Percentiles rank a stretch among this genome's conserved stretches.
Conservation (phyloP, 2,888 invertebrate species). For the Clistopyga incitator region DNA sequence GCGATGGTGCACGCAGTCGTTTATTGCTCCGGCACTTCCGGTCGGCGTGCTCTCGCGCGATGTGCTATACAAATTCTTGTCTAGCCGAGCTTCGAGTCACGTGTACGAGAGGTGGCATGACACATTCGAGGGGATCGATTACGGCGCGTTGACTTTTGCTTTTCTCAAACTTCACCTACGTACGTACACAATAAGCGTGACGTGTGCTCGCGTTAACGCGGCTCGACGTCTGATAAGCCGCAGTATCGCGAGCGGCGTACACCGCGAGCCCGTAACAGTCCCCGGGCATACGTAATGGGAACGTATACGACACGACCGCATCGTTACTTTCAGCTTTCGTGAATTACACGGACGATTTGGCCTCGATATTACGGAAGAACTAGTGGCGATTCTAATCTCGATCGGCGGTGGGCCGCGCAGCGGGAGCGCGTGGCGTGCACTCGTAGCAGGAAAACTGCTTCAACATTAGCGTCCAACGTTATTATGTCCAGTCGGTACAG, state of each 20-base stretch:
- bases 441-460: constrained; percentile 41
- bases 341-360: constrained; percentile 64
- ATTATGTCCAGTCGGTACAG: constrained; percentile 73
- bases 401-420: constrained; percentile 64
- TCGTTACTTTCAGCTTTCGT: constrained; percentile 59
- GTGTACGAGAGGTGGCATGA: constrained; percentile 8
- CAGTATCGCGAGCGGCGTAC: constrained; percentile 24
- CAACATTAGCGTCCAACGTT: constrained; percentile 76
- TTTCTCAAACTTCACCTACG: constrained; percentile 21
- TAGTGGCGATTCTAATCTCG: constrained; percentile 62
- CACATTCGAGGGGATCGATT: constrained; percentile 35
- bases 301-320: constrained; percentile 40
- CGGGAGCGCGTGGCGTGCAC: constrained; percentile 64
- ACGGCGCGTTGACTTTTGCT: constrained; percentile 33
- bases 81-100: neutral
- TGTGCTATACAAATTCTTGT: constrained; percentile 30
- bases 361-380: constrained; percentile 54
- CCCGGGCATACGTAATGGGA: constrained; percentile 10
- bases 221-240: constrained; percentile 53
- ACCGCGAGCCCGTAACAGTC: neutral
- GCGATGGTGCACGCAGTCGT: constrained; percentile 47
- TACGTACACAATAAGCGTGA: constrained; percentile 49
- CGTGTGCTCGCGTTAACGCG: constrained; percentile 54
- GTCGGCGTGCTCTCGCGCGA: constrained; percentile 30
- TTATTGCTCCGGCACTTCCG: constrained; percentile 58